Evolutionary conservation across 2,888 invertebrate genomes (phyloP), one percentile per base, ranked within the genome.

Genomic region (Alsophila aescularia): DNA sequence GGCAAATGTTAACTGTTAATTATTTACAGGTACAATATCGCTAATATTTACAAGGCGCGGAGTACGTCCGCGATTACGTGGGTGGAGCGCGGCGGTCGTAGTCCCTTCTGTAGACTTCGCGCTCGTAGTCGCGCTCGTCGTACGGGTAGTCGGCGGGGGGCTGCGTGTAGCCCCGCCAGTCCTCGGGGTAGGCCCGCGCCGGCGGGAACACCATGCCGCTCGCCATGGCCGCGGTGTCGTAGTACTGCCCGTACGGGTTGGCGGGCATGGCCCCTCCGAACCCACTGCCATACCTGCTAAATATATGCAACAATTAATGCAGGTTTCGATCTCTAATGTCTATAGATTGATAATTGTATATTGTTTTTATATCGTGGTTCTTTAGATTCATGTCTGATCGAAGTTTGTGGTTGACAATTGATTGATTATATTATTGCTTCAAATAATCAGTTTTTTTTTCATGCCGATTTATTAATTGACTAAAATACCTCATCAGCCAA

Each of bases 11-110:
- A 70, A 70, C 55, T 49, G 78, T 77, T 74, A 66, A 70, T 68
- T 90, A 90, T 88, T 82, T 90, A 89, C 87, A 88, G 67, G 70
- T 73, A 74, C 73, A 71, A 73, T 80, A 80, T 70, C 78, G 58
- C 62, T 70, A 45, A 71, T 87, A 88, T 89, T 79, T 89, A 89
- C 89, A 89, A 69, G 47, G 60, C n/a, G 34, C 34, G 34, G 52
- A 49, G 37, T 54, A 47, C 47, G 45, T 48, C 42, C 55, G 24
- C 37, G 36, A 45, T 32, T 59, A 80, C 85, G 93, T 92, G 14
- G 94, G 93, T 31, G 94, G 93, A 56, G 94, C 94, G 64, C 94
- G 92, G 58, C 94, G 88, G 71, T 94, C 94, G 69, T 94, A 94
- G 70, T 94, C 94, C 58, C 94, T 83, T 53, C 94, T 70, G 81